Evolutionary conservation across 2,113 vertebrate species (phyloP).

Genomic region (Gymnogyps californianus): DNA sequence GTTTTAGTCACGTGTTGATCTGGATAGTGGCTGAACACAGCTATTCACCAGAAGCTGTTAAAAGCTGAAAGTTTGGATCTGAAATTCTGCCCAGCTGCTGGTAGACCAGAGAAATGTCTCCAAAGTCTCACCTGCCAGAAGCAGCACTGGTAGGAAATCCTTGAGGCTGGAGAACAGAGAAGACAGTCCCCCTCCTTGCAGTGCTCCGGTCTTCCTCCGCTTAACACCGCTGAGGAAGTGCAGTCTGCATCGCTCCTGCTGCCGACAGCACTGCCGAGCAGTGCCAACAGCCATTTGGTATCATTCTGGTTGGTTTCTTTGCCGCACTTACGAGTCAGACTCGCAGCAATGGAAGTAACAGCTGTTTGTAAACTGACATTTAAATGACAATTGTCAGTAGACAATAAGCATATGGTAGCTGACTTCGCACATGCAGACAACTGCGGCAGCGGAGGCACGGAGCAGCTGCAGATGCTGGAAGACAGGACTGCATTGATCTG

Average conservation of each 20-base stretch:
- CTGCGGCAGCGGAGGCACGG: not conserved
- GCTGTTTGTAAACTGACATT: slow-evolving; percentile 40
- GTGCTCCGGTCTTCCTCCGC: not conserved
- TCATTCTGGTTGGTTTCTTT: not conserved
- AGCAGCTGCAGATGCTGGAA: not conserved
- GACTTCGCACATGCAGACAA: not conserved
- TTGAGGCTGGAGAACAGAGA: not conserved
- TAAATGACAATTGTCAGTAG: slow-evolving; percentile 12
- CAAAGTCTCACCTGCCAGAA: not conserved
- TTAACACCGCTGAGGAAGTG: rapidly evolving
- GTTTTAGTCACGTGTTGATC: not conserved
- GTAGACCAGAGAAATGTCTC: not conserved
- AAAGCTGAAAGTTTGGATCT: not conserved
- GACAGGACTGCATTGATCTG: not conserved
- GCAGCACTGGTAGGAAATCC: not conserved
- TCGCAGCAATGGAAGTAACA: not conserved
- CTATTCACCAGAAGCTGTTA: not conserved
- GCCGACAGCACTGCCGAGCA: not conserved
- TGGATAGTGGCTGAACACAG: not conserved
- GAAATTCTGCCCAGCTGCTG: not conserved
- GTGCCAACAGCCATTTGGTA: not conserved
- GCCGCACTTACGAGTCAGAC: not conserved
- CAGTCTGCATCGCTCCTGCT: not conserved
- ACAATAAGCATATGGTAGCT: not conserved
- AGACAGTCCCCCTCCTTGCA: not conserved